Conservation (phyloP, 2,888 invertebrate species). For the Andricus curvator region DNA sequence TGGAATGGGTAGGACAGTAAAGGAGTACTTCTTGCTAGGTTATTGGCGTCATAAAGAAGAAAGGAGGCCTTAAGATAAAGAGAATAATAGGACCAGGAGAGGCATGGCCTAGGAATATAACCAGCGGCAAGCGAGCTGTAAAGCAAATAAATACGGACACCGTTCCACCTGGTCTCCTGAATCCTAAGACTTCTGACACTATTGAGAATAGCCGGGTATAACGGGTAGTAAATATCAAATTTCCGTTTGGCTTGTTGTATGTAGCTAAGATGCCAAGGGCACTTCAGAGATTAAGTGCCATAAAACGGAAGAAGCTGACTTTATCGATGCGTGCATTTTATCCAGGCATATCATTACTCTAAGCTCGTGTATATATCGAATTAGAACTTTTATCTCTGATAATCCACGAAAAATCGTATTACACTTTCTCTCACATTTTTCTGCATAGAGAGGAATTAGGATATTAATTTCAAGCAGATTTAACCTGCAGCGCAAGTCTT, state of each 20-base stretch:
- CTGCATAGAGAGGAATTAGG: background rate
- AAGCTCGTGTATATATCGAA: background rate
- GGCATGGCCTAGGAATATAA: background rate
- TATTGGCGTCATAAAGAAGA: conserved; percentile 24
- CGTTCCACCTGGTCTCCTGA: conserved; percentile 10
- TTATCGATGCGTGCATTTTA: conserved; percentile 14
- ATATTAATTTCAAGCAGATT: background rate
- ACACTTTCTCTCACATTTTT: background rate
- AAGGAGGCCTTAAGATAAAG: background rate
- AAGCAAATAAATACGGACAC: conserved; percentile 21
- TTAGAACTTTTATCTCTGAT: conserved; percentile 2
- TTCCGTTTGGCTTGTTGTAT: conserved; percentile 37
- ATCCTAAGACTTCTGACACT: conserved; percentile 36
- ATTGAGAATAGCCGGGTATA: conserved; percentile 29
- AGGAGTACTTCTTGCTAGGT: background rate
- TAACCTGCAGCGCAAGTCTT: no score
- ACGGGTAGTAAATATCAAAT: conserved; percentile 40
- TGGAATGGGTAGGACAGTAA: background rate
- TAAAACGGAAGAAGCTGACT: conserved; percentile 29
- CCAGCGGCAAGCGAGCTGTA: background rate
- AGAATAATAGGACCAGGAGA: background rate
- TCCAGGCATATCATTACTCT: conserved; percentile 19
- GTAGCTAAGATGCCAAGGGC: conserved; percentile 27
- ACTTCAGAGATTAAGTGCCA: conserved; percentile 33
- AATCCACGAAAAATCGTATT: background rate